Conservation (phyloP, 2,113 vertebrate genomes). For the Poeciliopsis retropinna region DNA sequence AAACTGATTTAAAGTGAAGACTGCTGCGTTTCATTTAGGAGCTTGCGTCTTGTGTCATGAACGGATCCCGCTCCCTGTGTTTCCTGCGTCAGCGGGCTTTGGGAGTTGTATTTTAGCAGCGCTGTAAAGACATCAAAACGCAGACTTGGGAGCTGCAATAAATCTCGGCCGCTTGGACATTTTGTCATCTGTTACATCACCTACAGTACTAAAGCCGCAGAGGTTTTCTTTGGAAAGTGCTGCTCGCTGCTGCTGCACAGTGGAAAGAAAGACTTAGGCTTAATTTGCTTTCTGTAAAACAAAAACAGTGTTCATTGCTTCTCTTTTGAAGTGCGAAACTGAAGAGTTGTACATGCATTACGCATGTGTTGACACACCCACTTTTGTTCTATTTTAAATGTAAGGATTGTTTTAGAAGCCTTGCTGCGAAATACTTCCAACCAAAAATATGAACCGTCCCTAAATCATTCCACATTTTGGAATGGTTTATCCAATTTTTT, state of each 20-base stretch:
- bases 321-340: not conserved
- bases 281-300: not conserved
- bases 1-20: conserved; percentile 50
- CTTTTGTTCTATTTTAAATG: not conserved
- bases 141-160: conserved; percentile 61
- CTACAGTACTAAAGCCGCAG: conserved; percentile 60
- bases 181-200: conserved; percentile 78
- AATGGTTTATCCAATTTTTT: too few relatives aligned
- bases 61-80: conserved; percentile 44
- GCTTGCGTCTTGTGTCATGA: conserved; percentile 53
- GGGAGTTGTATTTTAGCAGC: conserved; percentile 70
- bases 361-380: too few relatives aligned
- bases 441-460: too few relatives aligned
- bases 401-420: not conserved
- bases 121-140: conserved; percentile 74
- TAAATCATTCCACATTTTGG: too few relatives aligned
- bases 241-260: conserved; percentile 37
- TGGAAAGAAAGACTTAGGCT: conserved; percentile 61
- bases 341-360: not conserved
- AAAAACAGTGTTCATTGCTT: not conserved
- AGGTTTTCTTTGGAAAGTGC: conserved; percentile 67
- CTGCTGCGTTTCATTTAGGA: conserved; percentile 26
- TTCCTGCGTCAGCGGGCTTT: conserved; percentile 53
- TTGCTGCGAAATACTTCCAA: not conserved
- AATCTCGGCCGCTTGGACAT: conserved; percentile 71